Conservation (phyloP, 2,797 vertebrate species). For the Trachops cirrhosus region DNA sequence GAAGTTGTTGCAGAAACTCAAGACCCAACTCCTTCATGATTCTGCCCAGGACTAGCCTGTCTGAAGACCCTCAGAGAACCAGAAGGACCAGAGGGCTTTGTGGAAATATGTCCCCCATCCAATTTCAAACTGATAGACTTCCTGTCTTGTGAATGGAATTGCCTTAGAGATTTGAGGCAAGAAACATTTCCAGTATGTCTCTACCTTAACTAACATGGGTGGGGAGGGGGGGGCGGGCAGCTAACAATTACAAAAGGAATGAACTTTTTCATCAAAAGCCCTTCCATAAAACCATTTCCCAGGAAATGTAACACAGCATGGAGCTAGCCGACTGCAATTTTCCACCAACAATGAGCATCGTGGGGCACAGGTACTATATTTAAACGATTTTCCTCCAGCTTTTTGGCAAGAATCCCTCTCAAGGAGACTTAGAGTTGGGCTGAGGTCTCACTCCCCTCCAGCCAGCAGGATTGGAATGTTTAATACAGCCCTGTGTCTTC, state of each 20-base stretch:
- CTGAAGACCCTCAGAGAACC: not conserved
- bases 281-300: slow-evolving; percentile 79
- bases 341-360: slow-evolving; percentile 78
- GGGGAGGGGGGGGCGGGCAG: slow-evolving; percentile 59
- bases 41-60: not conserved
- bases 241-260: slow-evolving; percentile 78
- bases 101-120: not conserved
- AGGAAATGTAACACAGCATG: slow-evolving; percentile 84
- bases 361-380: slow-evolving; percentile 77
- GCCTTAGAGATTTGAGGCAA: not conserved
- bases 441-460: slow-evolving; percentile 78
- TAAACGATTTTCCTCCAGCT: slow-evolving; percentile 77
- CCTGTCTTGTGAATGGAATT: not conserved
- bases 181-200: slow-evolving; percentile 51
- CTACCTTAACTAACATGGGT: slow-evolving; percentile 75
- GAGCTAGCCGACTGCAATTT: slow-evolving; percentile 78
- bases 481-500: slow-evolving; percentile 84
- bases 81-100: not conserved
- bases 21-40: not conserved
- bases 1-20: not conserved
- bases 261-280: slow-evolving; percentile 81
- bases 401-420: slow-evolving; percentile 77
- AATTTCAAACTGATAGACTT: slow-evolving; percentile 19
- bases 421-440: slow-evolving; percentile 75
- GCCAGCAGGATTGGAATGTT: slow-evolving; percentile 82